A percentile compares a stretch with the other conserved stretches of the same genome.
Conservation (phyloP, 2,888 invertebrate species). For the Cerastis leucographa region DNA sequence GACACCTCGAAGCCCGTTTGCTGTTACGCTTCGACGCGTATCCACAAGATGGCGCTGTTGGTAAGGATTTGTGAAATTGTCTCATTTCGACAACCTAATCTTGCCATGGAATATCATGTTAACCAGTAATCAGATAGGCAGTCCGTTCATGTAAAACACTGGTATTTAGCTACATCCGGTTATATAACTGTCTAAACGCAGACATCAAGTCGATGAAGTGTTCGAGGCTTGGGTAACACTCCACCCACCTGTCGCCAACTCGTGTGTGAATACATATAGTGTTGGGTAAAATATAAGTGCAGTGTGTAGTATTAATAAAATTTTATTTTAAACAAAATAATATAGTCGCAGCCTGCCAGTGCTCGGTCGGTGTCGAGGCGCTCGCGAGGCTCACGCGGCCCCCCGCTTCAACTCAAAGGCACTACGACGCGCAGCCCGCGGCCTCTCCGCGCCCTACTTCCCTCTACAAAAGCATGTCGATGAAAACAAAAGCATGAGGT, state of each 20-base stretch:
- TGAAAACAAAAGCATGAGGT: conserved; percentile 68
- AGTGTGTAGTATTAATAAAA: conserved; percentile 80
- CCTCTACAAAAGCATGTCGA: conserved; percentile 70
- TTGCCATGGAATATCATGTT: not conserved
- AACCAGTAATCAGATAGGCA: not conserved
- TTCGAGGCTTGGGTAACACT: not conserved
- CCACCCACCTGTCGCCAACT: not conserved
- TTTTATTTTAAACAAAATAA: conserved; percentile 89
- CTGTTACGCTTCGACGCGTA: not conserved
- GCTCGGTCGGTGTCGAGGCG: conserved; percentile 72
- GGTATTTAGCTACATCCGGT: not conserved
- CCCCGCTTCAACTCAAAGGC: conserved; percentile 60
- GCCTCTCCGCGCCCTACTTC: conserved; percentile 51
- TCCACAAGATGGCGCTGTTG: not conserved
- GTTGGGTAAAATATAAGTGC: conserved; percentile 52
- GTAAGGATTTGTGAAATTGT: not conserved
- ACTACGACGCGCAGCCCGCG: conserved; percentile 60
- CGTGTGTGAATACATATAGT: not conserved
- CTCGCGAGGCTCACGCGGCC: conserved; percentile 72
- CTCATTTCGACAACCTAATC: not conserved
- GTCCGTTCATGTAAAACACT: not conserved
- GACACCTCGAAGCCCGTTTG: no score
- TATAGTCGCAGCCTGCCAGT: conserved; percentile 83
- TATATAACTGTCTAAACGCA: not conserved
- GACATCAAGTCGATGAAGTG: not conserved